Conservation (phyloP, 2,888 invertebrate genomes). For the Laspeyria flexula region DNA sequence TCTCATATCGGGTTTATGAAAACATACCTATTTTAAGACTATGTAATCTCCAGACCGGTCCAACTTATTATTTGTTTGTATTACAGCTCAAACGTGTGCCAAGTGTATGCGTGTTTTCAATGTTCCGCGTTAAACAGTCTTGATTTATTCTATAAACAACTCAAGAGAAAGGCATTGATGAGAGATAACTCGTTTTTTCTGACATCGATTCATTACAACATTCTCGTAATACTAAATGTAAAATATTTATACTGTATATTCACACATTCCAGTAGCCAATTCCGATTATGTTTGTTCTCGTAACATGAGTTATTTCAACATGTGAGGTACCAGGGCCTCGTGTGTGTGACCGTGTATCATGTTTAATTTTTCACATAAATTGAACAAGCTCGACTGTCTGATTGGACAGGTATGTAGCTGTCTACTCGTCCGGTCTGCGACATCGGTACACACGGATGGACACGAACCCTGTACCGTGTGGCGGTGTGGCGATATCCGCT, state of each 20-base stretch:
- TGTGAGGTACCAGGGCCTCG: conserved; percentile 20
- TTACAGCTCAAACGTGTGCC: conserved; percentile 72
- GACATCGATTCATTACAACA: conserved; percentile 48
- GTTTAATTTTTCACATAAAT: conserved; percentile 57
- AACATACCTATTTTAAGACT: conserved; percentile 80
- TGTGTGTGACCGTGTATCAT: conserved; percentile 32
- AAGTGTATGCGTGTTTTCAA: conserved; percentile 71
- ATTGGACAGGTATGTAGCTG: conserved; percentile 13
- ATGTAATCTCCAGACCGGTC: conserved; percentile 68
- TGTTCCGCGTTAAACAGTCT: conserved; percentile 54
- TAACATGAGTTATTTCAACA: conserved; percentile 48
- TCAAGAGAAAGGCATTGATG: conserved; percentile 53
- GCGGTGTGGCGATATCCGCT: conserved; percentile 57
- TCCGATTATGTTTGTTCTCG: conserved; percentile 47
- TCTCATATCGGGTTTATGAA: conserved; percentile 81
- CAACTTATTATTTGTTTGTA: conserved; percentile 78
- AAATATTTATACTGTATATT: conserved; percentile 43
- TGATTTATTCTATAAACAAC: conserved; percentile 67
- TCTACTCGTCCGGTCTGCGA: conserved; percentile 25
- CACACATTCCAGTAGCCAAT: conserved; percentile 42
- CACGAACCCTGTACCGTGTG: no score
- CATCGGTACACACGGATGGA: conserved; percentile 32
- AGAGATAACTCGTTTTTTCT: conserved; percentile 51
- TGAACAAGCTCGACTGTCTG: conserved; percentile 52
- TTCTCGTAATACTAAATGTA: conserved; percentile 42